phyloP scores from a whole-genome alignment of 2,797 vertebrate genomes.

The Morus bassanus region DNA sequence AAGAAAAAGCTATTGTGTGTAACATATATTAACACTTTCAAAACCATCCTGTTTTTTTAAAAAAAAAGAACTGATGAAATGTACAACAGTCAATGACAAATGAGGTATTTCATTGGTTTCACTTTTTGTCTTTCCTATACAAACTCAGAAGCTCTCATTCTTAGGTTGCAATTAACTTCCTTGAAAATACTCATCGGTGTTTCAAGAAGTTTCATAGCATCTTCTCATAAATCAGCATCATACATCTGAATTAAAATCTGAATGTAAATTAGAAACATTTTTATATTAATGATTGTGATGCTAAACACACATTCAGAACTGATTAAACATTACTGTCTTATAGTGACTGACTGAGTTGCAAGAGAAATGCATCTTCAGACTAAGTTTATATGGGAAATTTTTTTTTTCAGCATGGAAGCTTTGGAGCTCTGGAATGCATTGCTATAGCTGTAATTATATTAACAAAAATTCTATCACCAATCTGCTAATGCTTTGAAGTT shows the following conservation, averaged over 20 bases:
- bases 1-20: neutral
- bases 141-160: conserved; percentile 44
- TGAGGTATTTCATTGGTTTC: conserved; percentile 53
- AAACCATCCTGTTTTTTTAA: neutral
- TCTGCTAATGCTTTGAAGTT: conserved; percentile 6
- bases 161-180: conserved; percentile 69
- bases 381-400: neutral
- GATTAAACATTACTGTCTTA: conserved; percentile 34
- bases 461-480: neutral
- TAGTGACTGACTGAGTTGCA: neutral
- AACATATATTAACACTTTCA: neutral
- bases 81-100: conserved; percentile 29
- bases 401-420: neutral
- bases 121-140: conserved; percentile 40
- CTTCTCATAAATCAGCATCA: conserved; percentile 52
- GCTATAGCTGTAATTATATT: neutral
- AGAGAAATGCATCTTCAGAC: neutral
- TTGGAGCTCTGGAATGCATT: neutral
- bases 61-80: conserved; percentile 18
- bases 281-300: conserved; percentile 40
- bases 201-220: conserved; percentile 51
- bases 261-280: conserved; percentile 51
- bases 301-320: conserved; percentile 44
- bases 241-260: conserved; percentile 47
- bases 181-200: conserved; percentile 55